A percentile compares a stretch with the other conserved stretches of the same genome.
Conservation (phyloP, 2,113 vertebrate species). For the Ceyx margarethae region DNA sequence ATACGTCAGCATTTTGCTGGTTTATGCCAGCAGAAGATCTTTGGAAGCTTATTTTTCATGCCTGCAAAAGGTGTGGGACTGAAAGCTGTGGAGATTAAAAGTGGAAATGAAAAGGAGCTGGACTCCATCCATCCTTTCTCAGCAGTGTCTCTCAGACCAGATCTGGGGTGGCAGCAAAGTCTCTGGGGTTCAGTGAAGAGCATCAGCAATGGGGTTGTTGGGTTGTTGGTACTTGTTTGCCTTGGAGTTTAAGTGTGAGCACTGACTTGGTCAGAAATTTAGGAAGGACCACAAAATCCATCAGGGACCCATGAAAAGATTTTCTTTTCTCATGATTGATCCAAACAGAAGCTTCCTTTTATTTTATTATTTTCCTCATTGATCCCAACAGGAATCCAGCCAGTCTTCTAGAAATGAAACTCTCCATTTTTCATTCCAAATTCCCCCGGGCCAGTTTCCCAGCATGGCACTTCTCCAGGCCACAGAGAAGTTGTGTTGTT, state of each 20-base stretch:
- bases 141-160: neutral
- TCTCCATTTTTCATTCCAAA: constrained; percentile 9
- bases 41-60: neutral
- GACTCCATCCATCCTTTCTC: neutral
- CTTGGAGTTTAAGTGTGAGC: neutral
- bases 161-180: neutral
- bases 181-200: neutral
- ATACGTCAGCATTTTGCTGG: neutral
- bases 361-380: neutral
- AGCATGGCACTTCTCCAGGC: constrained; percentile 37
- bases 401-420: constrained; percentile 33
- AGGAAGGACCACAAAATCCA: neutral
- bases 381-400: constrained; percentile 28
- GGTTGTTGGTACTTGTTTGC: neutral
- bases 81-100: neutral
- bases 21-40: neutral
- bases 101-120: constrained; percentile 1
- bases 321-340: neutral
- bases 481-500: neutral
- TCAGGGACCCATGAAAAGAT: neutral
- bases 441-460: neutral
- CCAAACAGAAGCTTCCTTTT: neutral
- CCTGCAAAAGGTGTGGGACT: neutral
- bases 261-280: neutral
- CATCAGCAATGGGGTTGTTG: neutral